Base-by-base conservation (phyloP, 2,888 invertebrate genomes). In the Cerastis rubricosa region DNA sequence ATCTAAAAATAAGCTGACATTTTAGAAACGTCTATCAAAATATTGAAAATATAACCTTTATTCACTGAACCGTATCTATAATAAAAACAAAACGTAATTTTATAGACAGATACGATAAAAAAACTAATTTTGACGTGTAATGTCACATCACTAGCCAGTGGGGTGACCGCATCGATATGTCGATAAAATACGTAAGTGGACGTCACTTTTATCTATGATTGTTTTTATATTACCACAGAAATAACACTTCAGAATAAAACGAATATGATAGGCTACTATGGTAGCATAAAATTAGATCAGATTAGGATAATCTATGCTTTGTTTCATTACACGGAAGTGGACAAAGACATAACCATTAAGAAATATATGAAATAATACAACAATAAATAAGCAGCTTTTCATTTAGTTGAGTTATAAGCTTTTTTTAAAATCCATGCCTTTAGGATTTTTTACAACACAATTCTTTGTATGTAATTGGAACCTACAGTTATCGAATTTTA, bases 111-210 rank as follows among this genome's bases (percentile, higher is more conserved):
- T 57, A 70, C 51, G 73, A 76, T 81, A 74, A 68, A 29, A n/a
- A 72, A 72, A 71, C 71, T 76, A 17, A 78, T 80, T 75, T 79
- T 63, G 77, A 74, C 73, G 65, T 74, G 78, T 69, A n/a, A 63
- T 65, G 73, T 78, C 68, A 73, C 78, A 66, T 77, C 78, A 77
- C 78, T 80, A 59, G 59, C 64, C 35, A 69, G 59, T 67, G 49
- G 67, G 40, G 64, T 72, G 74, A 47, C 67, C 40, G 40, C 17
- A 61, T 65, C 49, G 71, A 71, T 67, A 79, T 59, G 29, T 66
- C 69, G 74, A 75, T 77, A 77, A 72, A 65, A 65, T 5, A 54
- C 25, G 14, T 57, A 65, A 76, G 83, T 80, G 69, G 66, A 78
- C 63, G 25, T 71, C 70, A 35, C 45, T 57, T 49, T 54, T 76